These are phyloP conservation scores for Pteruthius melanotis DNA, from an alignment of 2,113 vertebrate genomes.

Conservation along the genomic window DNA sequence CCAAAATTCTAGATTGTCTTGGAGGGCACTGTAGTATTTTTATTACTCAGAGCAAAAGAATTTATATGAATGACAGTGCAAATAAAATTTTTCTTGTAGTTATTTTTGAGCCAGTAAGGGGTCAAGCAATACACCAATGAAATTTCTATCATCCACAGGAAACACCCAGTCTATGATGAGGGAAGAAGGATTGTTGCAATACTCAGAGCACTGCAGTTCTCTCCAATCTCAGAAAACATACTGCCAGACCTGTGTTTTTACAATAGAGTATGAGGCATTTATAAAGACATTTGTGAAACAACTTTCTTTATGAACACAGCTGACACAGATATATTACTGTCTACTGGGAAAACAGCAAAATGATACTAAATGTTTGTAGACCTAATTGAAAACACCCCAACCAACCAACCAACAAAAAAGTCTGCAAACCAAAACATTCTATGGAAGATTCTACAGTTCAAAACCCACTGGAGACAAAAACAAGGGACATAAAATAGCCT, in stretches of 20 bases:
- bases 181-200: background rate
- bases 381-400: background rate
- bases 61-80: background rate
- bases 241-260: background rate
- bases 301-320: background rate
- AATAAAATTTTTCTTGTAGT: background rate
- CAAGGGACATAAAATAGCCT: background rate
- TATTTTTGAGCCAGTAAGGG: background rate
- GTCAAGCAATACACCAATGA: accelerated
- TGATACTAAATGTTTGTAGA: background rate
- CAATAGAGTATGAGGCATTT: background rate
- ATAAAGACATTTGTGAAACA: background rate
- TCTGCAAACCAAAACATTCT: background rate
- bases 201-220: background rate
- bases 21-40: background rate
- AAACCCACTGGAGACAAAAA: background rate
- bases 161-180: background rate
- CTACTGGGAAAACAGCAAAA: background rate
- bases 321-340: background rate
- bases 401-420: background rate
- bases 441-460: background rate
- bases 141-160: background rate
- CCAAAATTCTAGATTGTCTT: background rate
- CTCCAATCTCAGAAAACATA: accelerated
- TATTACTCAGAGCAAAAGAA: background rate